Base-by-base conservation (phyloP, 1,140 invertebrate genomes). In the Brachionus sp. region DNA sequence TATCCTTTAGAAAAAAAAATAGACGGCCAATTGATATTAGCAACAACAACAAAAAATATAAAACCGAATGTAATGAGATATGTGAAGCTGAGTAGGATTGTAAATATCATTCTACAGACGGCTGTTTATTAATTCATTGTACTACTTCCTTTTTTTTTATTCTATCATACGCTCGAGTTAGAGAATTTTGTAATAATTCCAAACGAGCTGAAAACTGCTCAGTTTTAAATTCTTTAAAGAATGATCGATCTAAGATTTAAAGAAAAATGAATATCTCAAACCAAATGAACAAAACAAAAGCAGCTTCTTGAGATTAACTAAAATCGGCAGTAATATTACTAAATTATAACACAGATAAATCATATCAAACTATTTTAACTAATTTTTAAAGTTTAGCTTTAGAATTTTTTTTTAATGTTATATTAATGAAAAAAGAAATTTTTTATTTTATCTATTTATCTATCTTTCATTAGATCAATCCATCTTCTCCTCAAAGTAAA, bases 391-490 rank as follows among this genome's bases (percentile, higher is more conserved):
- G 50, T 57, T 70, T 37, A 19, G 16, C 33, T 39, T 16, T 39
- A 39, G 16, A 70, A 19, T 12, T 57, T 13, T 70, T n/a, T 37
- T 70, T 75, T 75, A 75, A 75, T 75, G 70, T 75, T 75, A 46
- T 44, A 75, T 75, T 75, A 75, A 75, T 75, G 70, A 75, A 75
- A 75, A 46, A 75, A 46, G 70, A 75, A 75, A 75, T 75, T 75
- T 29, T 29, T 75, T 33, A 37, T 39, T 39, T 73, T 39, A 23
- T 39, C 37, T 73, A 75, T 70, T 70, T 70, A 70, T 70, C 66
- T 70, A 70, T 70, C 66, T 70, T 70, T 70, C 66, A 70, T 70
- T 70, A 39, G 16, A 66, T 70, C 66, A 19, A 70, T 70, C 66
- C 10, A 70, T 70, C 66, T 70, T 70, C 35, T 19, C 37, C 33